A percentile compares a stretch with the other conserved stretches of the same genome.
phyloP scores from a whole-genome alignment of 2,113 vertebrate genomes.

The Gopherus evgoodei region DNA sequence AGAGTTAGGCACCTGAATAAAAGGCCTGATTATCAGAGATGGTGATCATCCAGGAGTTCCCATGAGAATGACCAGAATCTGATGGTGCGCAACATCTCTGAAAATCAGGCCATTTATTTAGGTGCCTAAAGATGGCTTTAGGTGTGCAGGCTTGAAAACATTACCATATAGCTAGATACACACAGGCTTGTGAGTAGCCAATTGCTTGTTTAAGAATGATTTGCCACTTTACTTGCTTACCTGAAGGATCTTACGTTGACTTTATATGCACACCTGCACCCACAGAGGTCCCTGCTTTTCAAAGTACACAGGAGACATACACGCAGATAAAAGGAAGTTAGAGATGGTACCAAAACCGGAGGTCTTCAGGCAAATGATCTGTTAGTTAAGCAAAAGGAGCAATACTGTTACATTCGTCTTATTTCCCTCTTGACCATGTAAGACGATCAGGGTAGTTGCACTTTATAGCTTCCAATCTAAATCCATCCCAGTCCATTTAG shows the following conservation, averaged over 20 bases:
- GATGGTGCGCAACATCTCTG: too few species aligned
- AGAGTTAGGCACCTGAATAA: too few species aligned
- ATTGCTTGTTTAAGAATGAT: background rate
- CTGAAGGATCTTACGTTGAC: background rate
- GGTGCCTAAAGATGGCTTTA: too few species aligned
- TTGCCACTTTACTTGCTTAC: background rate
- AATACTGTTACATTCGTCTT: background rate
- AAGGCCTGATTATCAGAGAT: too few species aligned
- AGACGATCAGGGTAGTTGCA: background rate
- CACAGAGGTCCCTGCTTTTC: background rate
- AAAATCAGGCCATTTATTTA: too few species aligned
- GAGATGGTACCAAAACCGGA: accelerated
- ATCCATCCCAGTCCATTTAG: background rate
- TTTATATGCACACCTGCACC: background rate
- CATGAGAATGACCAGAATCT: too few species aligned
- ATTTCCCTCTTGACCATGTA: background rate
- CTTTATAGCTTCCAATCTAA: constrained; percentile 1
- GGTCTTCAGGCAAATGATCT: background rate
- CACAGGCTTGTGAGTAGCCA: background rate
- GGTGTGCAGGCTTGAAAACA: too few species aligned
- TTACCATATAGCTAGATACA: too few species aligned
- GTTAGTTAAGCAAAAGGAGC: background rate
- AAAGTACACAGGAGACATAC: background rate
- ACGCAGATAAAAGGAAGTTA: background rate
- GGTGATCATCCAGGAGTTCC: too few species aligned